Evolutionary conservation across 2,888 invertebrate species (phyloP).

Genomic region (Parasteatoda lunata): DNA sequence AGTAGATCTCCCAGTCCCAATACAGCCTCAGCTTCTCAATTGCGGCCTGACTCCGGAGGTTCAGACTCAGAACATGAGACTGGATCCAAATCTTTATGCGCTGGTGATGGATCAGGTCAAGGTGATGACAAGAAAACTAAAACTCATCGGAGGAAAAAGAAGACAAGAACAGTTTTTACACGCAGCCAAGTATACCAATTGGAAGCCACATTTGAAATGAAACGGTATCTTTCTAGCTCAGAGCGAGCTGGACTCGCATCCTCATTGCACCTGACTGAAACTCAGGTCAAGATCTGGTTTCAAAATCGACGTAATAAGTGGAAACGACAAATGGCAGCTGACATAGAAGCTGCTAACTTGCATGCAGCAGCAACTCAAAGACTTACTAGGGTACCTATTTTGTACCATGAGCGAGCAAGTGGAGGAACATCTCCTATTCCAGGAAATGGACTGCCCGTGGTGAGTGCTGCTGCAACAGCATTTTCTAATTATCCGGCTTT

Average conservation of each 20-base stretch:
- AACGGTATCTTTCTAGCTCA: slow-evolving; percentile 91
- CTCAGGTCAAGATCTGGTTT: slow-evolving; percentile 94
- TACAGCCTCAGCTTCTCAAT: slow-evolving; percentile 28
- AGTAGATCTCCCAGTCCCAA: slow-evolving; percentile 55
- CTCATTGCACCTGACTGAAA: slow-evolving; percentile 91
- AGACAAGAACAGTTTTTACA: slow-evolving; percentile 94
- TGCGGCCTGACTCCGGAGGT: slow-evolving; percentile 27
- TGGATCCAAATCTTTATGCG: slow-evolving; percentile 44
- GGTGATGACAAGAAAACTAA: slow-evolving; percentile 61
- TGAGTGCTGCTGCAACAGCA: slow-evolving; percentile 49
- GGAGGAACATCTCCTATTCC: slow-evolving; percentile 54
- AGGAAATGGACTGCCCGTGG: slow-evolving; percentile 40
- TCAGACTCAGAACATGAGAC: slow-evolving; percentile 56
- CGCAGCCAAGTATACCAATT: slow-evolving; percentile 93
- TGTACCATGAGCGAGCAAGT: slow-evolving; percentile 82
- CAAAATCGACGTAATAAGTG: slow-evolving; percentile 95
- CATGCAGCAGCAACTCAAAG: slow-evolving; percentile 90
- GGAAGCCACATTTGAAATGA: slow-evolving; percentile 94
- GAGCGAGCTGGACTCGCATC: slow-evolving; percentile 93
- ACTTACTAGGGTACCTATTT: slow-evolving; percentile 92
- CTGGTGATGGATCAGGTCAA: slow-evolving; percentile 29
- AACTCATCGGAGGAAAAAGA: slow-evolving; percentile 82
- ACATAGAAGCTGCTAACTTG: slow-evolving; percentile 82
- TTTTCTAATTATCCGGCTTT: slow-evolving; percentile 59
- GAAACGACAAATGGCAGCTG: slow-evolving; percentile 95